Percentiles rank a stretch among this genome's conserved stretches.
phyloP scores from a whole-genome alignment of 2,797 vertebrate species.

The Enteromius trimaculatus region DNA sequence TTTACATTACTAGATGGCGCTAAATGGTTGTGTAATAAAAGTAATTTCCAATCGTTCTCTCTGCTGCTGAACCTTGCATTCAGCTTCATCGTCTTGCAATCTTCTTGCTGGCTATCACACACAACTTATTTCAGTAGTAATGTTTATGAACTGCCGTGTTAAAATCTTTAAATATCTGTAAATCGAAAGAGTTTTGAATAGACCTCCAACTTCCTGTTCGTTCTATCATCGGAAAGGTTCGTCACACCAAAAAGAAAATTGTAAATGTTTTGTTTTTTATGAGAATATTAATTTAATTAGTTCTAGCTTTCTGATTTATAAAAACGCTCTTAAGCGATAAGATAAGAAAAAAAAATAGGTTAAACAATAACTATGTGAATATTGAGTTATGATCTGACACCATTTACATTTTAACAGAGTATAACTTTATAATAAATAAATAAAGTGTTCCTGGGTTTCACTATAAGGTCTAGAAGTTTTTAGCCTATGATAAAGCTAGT shows the following conservation, averaged over 20 bases:
- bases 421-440: neutral
- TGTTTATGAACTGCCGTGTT: neutral
- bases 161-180: neutral
- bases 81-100: neutral
- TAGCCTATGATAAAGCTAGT: too few species aligned
- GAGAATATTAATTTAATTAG: neutral
- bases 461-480: neutral
- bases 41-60: neutral
- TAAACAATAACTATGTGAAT: neutral
- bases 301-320: neutral
- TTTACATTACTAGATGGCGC: conserved; percentile 78
- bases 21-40: conserved; percentile 59
- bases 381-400: neutral
- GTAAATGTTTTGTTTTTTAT: neutral
- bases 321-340: neutral
- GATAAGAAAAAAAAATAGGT: neutral
- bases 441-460: neutral
- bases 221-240: neutral
- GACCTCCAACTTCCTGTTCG: neutral
- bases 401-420: neutral
- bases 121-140: neutral
- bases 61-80: conserved; percentile 13
- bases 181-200: neutral
- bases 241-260: neutral
- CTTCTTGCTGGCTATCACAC: neutral